A percentile compares a stretch with the other conserved stretches of the same genome.
phyloP scores from a whole-genome alignment of 2,113 vertebrate species.

The Urocitellus parryii region DNA sequence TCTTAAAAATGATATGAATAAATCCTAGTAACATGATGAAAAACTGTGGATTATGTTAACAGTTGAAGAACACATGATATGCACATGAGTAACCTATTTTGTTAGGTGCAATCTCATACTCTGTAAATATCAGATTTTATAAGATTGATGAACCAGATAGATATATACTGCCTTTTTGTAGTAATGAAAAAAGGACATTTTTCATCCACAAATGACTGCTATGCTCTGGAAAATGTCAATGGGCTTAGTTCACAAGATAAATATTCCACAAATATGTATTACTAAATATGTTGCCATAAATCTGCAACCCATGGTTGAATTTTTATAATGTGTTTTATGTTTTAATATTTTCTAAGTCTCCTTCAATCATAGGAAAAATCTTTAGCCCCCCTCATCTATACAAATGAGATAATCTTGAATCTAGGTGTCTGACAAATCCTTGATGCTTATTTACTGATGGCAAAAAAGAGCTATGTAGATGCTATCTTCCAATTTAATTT shows the following conservation, averaged over 20 bases:
- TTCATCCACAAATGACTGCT: neutral
- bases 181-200: neutral
- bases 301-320: neutral
- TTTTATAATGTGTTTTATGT: neutral
- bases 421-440: neutral
- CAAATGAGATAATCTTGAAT: neutral
- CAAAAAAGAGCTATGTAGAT: neutral
- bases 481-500: neutral
- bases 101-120: neutral
- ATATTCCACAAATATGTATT: neutral
- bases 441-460: neutral
- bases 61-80: neutral
- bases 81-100: neutral
- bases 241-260: conserved; percentile 10
- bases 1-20: neutral
- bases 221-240: neutral
- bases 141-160: neutral
- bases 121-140: neutral
- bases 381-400: neutral
- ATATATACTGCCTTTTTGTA: neutral
- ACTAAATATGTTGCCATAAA: neutral
- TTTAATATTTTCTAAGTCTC: conserved; percentile 22
- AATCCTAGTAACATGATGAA: neutral
- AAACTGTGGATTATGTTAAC: neutral
- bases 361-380: neutral